phyloP scores from a whole-genome alignment of 2,888 invertebrate species.

The Microdon myrmicae region DNA sequence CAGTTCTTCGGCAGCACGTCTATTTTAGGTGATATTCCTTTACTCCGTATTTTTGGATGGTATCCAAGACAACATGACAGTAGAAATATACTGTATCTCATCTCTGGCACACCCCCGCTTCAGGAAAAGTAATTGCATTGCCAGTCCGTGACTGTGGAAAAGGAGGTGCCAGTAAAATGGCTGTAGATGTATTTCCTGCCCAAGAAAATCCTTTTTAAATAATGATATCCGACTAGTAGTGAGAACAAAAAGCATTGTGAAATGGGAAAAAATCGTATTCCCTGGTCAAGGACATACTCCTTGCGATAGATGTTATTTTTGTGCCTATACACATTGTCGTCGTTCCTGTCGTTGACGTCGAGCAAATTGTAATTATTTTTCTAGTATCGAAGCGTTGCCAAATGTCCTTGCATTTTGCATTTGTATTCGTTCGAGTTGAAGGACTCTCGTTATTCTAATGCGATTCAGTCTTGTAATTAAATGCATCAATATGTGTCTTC shows the following conservation, averaged over 20 bases:
- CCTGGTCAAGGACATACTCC: background rate
- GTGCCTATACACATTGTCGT: constrained; percentile 16
- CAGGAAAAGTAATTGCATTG: constrained; percentile 37
- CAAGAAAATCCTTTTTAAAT: constrained; percentile 45
- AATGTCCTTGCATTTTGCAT: constrained; percentile 23
- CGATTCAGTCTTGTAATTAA: constrained; percentile 27
- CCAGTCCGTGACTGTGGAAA: constrained; percentile 18
- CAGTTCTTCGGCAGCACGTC: constrained; percentile 19
- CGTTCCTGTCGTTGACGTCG: constrained; percentile 10
- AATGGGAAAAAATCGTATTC: constrained; percentile 11
- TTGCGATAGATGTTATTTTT: constrained; percentile 7
- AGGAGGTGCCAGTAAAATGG: constrained; percentile 3
- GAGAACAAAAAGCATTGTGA: constrained; percentile 20
- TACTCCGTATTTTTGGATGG: constrained; percentile 37
- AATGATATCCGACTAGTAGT: constrained; percentile 48
- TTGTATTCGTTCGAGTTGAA: constrained; percentile 28
- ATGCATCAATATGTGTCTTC: constrained; percentile 33
- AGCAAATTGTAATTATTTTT: constrained; percentile 41
- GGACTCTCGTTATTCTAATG: constrained; percentile 45
- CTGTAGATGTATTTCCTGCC: constrained; percentile 37
- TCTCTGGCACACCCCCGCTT: constrained; percentile 20
- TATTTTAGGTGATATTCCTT: constrained; percentile 18
- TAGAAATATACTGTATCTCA: constrained; percentile 10
- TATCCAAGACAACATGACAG: constrained; percentile 41
- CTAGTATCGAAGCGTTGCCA: constrained; percentile 33